These are phyloP conservation scores for Enteromius trimaculatus DNA, from an alignment of 2,797 vertebrate species.

Conservation along the genomic window DNA sequence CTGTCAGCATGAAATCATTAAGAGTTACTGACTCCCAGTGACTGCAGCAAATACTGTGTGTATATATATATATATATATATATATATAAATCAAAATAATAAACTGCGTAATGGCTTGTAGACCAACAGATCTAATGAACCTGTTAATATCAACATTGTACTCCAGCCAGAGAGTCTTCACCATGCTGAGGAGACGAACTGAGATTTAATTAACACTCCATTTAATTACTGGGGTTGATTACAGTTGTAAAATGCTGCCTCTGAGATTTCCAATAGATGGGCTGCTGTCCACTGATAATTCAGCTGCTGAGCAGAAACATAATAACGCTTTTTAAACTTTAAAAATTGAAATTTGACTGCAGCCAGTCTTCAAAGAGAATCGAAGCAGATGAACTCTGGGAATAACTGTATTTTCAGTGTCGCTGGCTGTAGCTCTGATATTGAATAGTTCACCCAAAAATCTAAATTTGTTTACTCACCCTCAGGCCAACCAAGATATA, in stretches of 20 bases:
- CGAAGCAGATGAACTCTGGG: constrained; percentile 15
- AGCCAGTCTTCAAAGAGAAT: neutral
- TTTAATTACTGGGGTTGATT: constrained; percentile 48
- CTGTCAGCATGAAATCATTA: constrained; percentile 17
- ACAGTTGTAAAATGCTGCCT: constrained; percentile 45
- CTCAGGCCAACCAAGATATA: neutral
- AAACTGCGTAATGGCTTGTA: neutral
- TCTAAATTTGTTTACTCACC: neutral
- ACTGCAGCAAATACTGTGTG: neutral
- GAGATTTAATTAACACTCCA: constrained; percentile 51
- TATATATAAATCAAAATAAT: neutral
- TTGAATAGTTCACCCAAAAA: neutral
- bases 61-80: too few relatives aligned
- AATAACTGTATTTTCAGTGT: neutral
- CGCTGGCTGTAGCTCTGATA: neutral
- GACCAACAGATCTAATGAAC: constrained; percentile 31
- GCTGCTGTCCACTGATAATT: constrained; percentile 35
- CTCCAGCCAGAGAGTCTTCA: constrained; percentile 35
- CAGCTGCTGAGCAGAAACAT: neutral
- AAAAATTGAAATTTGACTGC: constrained; percentile 16
- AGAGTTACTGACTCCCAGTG: constrained; percentile 13
- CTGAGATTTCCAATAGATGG: constrained; percentile 32
- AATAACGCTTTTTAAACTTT: too few relatives aligned
- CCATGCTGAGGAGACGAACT: constrained; percentile 9
- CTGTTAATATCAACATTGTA: constrained; percentile 38